A percentile compares a stretch with the other conserved stretches of the same genome.
Conservation (phyloP, 1,140 invertebrate species). For the Drosophila willistoni region DNA sequence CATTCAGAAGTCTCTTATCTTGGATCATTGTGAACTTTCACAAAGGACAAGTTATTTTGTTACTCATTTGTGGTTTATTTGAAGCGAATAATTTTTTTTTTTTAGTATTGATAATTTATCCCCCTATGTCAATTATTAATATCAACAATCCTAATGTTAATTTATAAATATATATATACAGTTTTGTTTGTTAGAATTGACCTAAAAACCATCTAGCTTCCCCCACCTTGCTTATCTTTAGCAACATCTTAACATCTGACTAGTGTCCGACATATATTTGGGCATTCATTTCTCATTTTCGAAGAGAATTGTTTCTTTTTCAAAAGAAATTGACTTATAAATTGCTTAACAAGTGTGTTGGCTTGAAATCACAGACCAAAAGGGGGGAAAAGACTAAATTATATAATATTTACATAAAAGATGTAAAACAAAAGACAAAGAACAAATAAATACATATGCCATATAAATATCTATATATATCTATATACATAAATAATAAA, state of each 20-base stretch:
- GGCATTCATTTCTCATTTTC: neutral
- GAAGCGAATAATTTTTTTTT: too few species aligned
- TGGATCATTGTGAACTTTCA: too few species aligned
- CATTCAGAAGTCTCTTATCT: too few species aligned
- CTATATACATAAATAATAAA: conserved; percentile 41
- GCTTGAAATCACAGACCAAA: neutral
- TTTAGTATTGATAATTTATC: too few species aligned
- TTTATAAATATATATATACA: neutral
- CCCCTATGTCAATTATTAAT: neutral
- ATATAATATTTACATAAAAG: conserved; percentile 34
- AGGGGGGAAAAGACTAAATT: neutral
- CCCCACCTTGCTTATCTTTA: neutral
- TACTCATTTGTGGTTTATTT: too few species aligned
- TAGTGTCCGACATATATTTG: neutral
- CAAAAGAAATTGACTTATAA: neutral
- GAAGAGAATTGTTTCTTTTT: neutral
- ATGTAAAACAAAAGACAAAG: conserved; percentile 16
- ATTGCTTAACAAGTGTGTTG: neutral
- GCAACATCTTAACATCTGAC: neutral
- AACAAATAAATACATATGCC: conserved; percentile 47
- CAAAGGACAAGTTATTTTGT: too few species aligned
- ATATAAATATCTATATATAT: conserved; percentile 15
- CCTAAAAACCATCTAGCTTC: neutral
- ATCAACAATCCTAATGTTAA: conserved; percentile 9
- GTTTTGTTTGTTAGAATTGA: conserved; percentile 9